Conservation (phyloP, 2,888 invertebrate species). For the Villa cingulata region DNA sequence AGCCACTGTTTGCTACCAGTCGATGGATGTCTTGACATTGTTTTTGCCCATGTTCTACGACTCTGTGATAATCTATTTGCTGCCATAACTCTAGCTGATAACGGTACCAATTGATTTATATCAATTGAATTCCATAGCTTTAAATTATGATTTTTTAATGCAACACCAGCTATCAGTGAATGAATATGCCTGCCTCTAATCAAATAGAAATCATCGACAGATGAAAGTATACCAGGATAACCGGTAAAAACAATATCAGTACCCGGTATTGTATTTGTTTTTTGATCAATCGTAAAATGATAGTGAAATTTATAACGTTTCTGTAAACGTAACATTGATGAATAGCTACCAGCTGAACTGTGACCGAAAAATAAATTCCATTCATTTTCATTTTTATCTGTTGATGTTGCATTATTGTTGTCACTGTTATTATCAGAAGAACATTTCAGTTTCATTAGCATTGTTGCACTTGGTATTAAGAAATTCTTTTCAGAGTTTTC, state of each 20-base stretch:
- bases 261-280: constrained; percentile 46
- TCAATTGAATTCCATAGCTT: constrained; percentile 55
- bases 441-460: constrained; percentile 27
- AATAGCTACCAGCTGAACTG: constrained; percentile 67
- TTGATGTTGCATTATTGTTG: neutral
- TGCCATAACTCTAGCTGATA: constrained; percentile 65
- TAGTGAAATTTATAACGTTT: constrained; percentile 74
- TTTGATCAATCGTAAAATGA: constrained; percentile 42
- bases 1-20: constrained; percentile 85
- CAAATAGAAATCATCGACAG: constrained; percentile 71
- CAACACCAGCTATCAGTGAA: constrained; percentile 61
- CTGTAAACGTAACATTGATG: constrained; percentile 68
- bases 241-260: constrained; percentile 62
- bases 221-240: constrained; percentile 69
- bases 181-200: constrained; percentile 43
- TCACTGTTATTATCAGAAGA: constrained; percentile 1
- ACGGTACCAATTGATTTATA: constrained; percentile 39
- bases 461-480: constrained; percentile 26
- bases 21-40: constrained; percentile 57
- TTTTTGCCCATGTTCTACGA: constrained; percentile 58
- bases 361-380: constrained; percentile 59
- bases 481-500: constrained; percentile 34
- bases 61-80: constrained; percentile 66
- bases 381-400: constrained; percentile 16
- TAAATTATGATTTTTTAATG: constrained; percentile 59